phyloP scores from a whole-genome alignment of 2,888 invertebrate species.

The Pheosia gnoma region DNA sequence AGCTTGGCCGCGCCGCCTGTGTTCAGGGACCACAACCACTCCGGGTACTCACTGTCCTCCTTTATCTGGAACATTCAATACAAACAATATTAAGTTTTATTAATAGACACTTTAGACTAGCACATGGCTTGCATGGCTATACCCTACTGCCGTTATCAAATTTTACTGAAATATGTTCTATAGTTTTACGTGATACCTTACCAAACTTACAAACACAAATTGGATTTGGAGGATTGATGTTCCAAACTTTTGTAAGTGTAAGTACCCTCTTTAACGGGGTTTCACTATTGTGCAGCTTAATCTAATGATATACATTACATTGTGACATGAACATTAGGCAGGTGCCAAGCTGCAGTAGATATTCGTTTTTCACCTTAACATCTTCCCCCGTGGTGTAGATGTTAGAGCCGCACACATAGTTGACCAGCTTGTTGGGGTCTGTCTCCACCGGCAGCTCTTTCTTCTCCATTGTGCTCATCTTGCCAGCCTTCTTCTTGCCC shows the following conservation, averaged over 20 bases:
- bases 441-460: slow-evolving; percentile 92
- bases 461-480: slow-evolving; percentile 87
- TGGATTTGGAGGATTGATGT: too few species aligned
- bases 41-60: slow-evolving; percentile 89
- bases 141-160: too few species aligned
- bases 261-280: too few species aligned
- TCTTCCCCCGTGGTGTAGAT: slow-evolving; percentile 92
- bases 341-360: too few species aligned
- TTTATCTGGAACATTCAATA: slow-evolving; percentile 51
- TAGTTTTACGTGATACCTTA: too few species aligned
- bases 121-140: not conserved
- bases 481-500: slow-evolving; percentile 86
- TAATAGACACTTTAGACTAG: not conserved
- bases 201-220: too few species aligned
- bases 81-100: not conserved
- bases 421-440: slow-evolving; percentile 90
- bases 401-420: slow-evolving; percentile 93
- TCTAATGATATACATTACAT: too few species aligned
- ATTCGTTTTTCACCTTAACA: slow-evolving; percentile 80
- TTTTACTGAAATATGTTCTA: too few species aligned
- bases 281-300: too few species aligned
- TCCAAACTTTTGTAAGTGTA: too few species aligned
- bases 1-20: slow-evolving; percentile 86
- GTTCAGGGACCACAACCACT: slow-evolving; percentile 94
- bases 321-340: too few species aligned